Percentiles rank a stretch among this genome's conserved stretches.
Conservation (phyloP, 2,888 invertebrate genomes). For the Caenorhabditis becei region DNA sequence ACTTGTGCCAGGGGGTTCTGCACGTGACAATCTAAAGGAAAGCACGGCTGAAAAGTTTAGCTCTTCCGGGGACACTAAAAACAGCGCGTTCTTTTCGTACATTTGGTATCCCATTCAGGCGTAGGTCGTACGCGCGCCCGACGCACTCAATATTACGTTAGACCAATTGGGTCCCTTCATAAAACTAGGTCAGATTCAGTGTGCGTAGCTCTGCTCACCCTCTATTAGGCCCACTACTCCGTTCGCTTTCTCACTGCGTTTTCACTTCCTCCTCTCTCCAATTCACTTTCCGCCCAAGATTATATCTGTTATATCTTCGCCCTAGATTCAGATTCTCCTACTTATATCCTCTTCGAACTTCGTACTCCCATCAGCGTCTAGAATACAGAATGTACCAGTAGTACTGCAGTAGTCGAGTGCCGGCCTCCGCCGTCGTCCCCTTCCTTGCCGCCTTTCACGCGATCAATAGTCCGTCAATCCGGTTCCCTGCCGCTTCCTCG, state of each 20-base stretch:
- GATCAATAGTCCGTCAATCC: conserved; percentile 55
- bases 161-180: too few relatives aligned
- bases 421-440: conserved; percentile 20
- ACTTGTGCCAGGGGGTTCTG: neutral
- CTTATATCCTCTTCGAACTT: neutral
- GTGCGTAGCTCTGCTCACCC: neutral
- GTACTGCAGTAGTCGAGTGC: neutral
- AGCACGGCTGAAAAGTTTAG: neutral
- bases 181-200: neutral
- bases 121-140: too few relatives aligned
- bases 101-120: too few relatives aligned
- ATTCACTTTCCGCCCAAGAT: neutral
- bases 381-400: neutral
- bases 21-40: neutral
- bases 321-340: conserved; percentile 23
- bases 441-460: conserved; percentile 29
- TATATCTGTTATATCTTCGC: conserved; percentile 15
- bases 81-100: too few relatives aligned
- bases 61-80: neutral
- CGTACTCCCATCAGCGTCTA: neutral
- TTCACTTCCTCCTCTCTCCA: neutral
- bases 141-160: neutral
- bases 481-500: conserved; percentile 35
- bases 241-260: neutral
- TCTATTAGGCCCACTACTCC: neutral